A percentile compares a stretch with the other conserved stretches of the same genome.
These are phyloP conservation scores for Embiotoca jacksoni DNA, from an alignment of 2,113 vertebrate genomes.

Conservation along the genomic window DNA sequence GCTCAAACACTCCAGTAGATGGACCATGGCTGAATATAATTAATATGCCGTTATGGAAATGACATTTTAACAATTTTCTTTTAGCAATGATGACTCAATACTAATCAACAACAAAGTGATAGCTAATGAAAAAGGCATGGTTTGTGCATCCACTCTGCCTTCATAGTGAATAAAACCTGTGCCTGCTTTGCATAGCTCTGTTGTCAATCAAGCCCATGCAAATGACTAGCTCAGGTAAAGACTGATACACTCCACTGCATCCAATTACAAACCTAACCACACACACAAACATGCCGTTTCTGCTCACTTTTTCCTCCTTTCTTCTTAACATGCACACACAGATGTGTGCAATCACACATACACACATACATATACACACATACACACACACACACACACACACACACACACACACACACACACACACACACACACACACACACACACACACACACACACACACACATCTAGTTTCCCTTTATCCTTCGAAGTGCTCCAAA, in stretches of 20 bases:
- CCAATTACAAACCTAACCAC: slow-evolving; percentile 79
- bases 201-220: slow-evolving; percentile 77
- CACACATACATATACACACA: not conserved
- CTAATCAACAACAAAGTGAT: slow-evolving; percentile 48
- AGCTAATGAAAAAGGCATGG: slow-evolving; percentile 34
- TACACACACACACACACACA: not conserved
- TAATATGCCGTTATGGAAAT: slow-evolving; percentile 28
- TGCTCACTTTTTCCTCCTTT: slow-evolving; percentile 7
- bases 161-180: slow-evolving; percentile 28
- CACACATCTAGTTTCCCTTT: slow-evolving; percentile 19
- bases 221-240: slow-evolving; percentile 75
- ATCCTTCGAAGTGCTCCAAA: slow-evolving; percentile 13
- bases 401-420: not conserved
- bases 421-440: not conserved
- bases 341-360: not conserved
- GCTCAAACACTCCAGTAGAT: not conserved
- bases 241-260: slow-evolving; percentile 74
- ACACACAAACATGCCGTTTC: slow-evolving; percentile 55
- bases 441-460: no score
- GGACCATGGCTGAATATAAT: not conserved
- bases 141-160: slow-evolving; percentile 26
- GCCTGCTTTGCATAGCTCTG: slow-evolving; percentile 64
- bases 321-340: slow-evolving; percentile 8
- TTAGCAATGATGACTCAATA: slow-evolving; percentile 44
- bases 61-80: slow-evolving; percentile 35